Conservation (phyloP, 2,797 vertebrate species). For the Jordanella pulchra region DNA sequence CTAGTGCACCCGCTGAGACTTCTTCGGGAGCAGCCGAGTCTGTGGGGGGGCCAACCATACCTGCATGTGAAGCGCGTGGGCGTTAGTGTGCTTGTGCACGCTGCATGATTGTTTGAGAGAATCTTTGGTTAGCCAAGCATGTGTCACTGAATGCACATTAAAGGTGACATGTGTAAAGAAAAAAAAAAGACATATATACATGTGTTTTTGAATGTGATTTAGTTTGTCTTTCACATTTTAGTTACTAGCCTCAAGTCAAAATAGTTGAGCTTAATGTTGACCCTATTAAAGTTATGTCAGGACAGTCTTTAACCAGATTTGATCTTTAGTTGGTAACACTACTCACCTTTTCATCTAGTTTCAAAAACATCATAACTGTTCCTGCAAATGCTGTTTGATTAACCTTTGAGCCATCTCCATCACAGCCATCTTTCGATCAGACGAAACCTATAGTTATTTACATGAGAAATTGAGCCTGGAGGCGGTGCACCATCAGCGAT, state of each 20-base stretch:
- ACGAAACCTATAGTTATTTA: background rate
- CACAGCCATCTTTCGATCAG: background rate
- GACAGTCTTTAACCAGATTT: background rate
- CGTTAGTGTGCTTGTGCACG: constrained; percentile 23
- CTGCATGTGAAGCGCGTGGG: constrained; percentile 48
- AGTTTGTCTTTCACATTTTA: constrained; percentile 23
- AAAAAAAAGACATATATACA: background rate
- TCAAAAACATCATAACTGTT: background rate
- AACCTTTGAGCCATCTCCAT: background rate
- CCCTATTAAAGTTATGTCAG: constrained; percentile 15
- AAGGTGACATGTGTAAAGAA: constrained; percentile 20
- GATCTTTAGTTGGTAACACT: background rate
- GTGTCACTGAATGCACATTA: constrained; percentile 48
- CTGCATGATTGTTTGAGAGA: constrained; percentile 24
- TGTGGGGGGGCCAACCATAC: constrained; percentile 66
- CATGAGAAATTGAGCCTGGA: background rate
- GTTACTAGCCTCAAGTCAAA: constrained; percentile 55
- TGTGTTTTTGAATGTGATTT: background rate
- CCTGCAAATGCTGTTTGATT: background rate
- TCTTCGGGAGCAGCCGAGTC: constrained; percentile 71
- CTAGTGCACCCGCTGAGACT: constrained; percentile 76
- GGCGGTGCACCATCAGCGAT: background rate
- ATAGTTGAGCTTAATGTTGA: constrained; percentile 63
- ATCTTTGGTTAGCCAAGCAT: constrained; percentile 52
- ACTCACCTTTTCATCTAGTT: background rate